These are phyloP conservation scores for Ascidia mentula DNA, from an alignment of 23 tunicate species.

Conservation along the genomic window DNA sequence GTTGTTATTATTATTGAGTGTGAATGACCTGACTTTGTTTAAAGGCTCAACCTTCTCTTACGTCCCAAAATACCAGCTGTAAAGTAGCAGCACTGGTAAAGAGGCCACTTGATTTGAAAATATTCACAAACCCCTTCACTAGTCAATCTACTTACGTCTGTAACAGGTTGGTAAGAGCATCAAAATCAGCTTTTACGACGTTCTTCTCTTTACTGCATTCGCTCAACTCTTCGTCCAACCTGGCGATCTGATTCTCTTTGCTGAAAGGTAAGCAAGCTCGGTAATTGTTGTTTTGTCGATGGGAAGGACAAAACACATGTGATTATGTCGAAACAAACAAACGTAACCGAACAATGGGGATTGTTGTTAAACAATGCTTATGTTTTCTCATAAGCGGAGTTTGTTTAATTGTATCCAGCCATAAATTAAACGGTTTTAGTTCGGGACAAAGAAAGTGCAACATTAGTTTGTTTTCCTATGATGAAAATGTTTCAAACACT, in stretches of 20 bases:
- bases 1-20: too few species aligned
- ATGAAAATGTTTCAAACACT: too few species aligned
- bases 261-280: conserved; percentile 1
- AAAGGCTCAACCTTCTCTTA: too few species aligned
- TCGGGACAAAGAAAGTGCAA: too few species aligned
- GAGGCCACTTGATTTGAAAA: too few species aligned
- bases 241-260: background rate
- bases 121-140: too few species aligned
- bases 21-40: too few species aligned
- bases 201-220: background rate
- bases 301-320: background rate
- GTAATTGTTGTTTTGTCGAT: background rate
- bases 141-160: background rate
- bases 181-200: background rate
- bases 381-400: too few species aligned
- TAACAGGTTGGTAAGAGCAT: background rate
- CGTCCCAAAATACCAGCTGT: too few species aligned
- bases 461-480: too few species aligned
- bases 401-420: background rate
- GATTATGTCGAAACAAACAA: conserved; percentile 5
- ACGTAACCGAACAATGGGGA: background rate
- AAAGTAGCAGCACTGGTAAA: too few species aligned
- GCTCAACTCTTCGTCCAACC: background rate
- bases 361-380: background rate
- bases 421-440: too few species aligned